Conservation (phyloP, 2,113 vertebrate genomes). For the Nycticebus coucang region DNA sequence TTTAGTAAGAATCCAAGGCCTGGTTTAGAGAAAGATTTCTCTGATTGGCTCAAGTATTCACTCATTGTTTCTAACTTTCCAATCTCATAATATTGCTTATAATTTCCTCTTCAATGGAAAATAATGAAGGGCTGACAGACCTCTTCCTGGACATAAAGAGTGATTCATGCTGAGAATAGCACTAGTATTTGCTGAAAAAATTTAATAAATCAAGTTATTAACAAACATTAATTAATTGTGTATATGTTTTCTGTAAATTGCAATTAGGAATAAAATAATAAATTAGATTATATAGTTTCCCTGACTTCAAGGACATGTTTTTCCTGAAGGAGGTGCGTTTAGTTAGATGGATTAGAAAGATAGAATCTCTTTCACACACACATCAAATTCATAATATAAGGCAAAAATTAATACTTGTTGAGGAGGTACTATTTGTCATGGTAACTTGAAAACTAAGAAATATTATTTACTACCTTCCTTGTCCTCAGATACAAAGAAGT, state of each 20-base stretch:
- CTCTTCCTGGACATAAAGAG: not conserved
- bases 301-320: not conserved
- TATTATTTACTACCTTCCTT: not conserved
- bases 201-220: not conserved
- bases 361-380: not conserved
- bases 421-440: not conserved
- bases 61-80: not conserved
- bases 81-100: not conserved
- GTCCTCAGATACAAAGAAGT: not conserved
- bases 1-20: not conserved
- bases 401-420: not conserved
- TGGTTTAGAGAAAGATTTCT: not conserved
- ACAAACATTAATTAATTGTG: conserved; percentile 28
- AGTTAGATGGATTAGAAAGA: not conserved
- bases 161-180: not conserved
- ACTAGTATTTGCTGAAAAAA: not conserved
- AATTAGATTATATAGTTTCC: not conserved
- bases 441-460: not conserved
- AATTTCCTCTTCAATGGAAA: not conserved
- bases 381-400: not conserved
- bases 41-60: not conserved
- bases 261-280: not conserved
- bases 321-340: not conserved
- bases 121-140: not conserved
- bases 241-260: not conserved